A percentile compares a stretch with the other conserved stretches of the same genome.
These are phyloP conservation scores for Onchidella celtica DNA, from an alignment of 2,888 invertebrate genomes.

Conservation along the genomic window DNA sequence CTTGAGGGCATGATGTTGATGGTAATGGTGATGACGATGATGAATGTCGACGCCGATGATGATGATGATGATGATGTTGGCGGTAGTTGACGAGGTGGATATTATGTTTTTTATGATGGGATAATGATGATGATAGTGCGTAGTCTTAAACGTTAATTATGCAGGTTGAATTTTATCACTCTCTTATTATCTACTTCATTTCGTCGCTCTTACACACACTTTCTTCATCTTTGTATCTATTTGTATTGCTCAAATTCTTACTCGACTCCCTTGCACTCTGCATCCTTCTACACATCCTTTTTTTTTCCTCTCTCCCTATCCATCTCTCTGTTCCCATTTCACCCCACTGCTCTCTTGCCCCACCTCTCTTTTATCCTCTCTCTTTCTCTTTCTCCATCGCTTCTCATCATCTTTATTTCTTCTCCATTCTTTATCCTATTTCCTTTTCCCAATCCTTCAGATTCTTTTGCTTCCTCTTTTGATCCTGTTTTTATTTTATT, in stretches of 20 bases:
- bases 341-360: not conserved
- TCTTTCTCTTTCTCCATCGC: not conserved
- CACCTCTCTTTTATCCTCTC: constrained; percentile 2
- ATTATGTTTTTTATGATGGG: not conserved
- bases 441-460: not conserved
- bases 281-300: no score
- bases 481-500: no score
- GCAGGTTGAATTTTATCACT: not conserved
- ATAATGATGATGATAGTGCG: constrained; percentile 19
- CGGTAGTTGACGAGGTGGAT: not conserved
- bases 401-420: constrained; percentile 6
- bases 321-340: not conserved
- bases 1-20: not conserved
- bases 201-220: not conserved
- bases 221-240: no score
- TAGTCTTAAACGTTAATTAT: not conserved
- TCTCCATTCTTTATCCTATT: not conserved
- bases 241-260: no score
- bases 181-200: not conserved
- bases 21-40: not conserved
- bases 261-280: no score
- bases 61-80: constrained; percentile 1
- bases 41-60: not conserved
- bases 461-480: not conserved
- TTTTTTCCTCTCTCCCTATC: not conserved